A percentile compares a stretch with the other conserved stretches of the same genome.
Evolutionary conservation across 2,888 invertebrate genomes (phyloP).

Genomic region (Stenotaenia linearis): DNA sequence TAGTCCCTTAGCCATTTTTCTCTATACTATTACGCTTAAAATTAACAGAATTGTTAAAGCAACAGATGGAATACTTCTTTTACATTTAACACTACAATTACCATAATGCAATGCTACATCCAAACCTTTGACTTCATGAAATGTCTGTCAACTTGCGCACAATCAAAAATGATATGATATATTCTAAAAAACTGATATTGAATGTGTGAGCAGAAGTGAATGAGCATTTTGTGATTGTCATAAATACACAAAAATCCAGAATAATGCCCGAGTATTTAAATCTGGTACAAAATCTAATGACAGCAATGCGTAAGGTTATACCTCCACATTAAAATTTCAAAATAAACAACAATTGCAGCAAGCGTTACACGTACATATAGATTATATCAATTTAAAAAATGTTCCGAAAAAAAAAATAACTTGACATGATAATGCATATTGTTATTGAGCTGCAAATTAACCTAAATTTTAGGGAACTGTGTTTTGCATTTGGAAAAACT

Average conservation of each 20-base stretch:
- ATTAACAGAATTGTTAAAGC: background rate
- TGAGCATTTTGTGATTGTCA: background rate
- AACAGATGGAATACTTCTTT: background rate
- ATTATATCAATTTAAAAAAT: no score
- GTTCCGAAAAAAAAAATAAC: no score
- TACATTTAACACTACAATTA: background rate
- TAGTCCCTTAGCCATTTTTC: background rate
- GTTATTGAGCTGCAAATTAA: background rate
- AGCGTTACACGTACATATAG: background rate
- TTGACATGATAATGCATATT: background rate
- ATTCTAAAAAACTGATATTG: background rate
- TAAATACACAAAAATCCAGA: background rate
- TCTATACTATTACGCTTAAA: background rate
- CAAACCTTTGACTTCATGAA: background rate
- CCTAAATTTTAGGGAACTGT: no score
- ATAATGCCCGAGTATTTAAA: background rate
- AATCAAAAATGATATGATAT: background rate
- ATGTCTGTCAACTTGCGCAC: background rate
- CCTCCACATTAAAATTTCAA: background rate
- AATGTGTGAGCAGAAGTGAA: background rate
- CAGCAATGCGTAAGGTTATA: background rate
- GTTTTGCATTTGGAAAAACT: background rate
- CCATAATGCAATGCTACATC: background rate
- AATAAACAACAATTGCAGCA: background rate
- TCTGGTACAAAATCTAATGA: background rate